Evolutionary conservation across 2,888 invertebrate species (phyloP).

Genomic region (Tricholauxania praeusta): DNA sequence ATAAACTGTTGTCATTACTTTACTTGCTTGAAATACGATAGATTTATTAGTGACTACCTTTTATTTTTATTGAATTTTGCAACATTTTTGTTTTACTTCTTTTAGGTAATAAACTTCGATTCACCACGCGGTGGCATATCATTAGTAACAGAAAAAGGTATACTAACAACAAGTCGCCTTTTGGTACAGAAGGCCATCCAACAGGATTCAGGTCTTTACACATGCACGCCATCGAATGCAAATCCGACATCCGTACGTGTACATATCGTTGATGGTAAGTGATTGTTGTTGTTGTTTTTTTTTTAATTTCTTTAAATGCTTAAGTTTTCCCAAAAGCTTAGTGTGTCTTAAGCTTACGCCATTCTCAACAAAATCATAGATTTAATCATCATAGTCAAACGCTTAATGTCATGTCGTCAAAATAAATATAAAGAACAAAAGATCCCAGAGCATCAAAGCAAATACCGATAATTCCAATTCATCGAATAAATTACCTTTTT

Average conservation of each 20-base stretch:
- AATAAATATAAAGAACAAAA: slow-evolving; percentile 15
- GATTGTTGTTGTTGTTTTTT: not conserved
- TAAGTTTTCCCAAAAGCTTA: not conserved
- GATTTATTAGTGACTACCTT: too few species aligned
- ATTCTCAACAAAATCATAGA: not conserved
- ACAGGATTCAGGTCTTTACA: slow-evolving; percentile 84
- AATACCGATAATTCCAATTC: slow-evolving; percentile 9
- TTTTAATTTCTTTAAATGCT: not conserved
- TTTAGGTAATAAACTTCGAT: slow-evolving; percentile 89
- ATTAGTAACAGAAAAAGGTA: slow-evolving; percentile 87
- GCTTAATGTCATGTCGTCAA: slow-evolving; percentile 29
- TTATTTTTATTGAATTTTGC: too few species aligned
- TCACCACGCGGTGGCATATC: slow-evolving; percentile 90
- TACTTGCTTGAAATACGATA: too few species aligned
- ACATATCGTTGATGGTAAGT: slow-evolving; percentile 88
- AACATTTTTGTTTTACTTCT: slow-evolving; percentile 37
- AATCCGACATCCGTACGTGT: slow-evolving; percentile 83
- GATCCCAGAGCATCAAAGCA: slow-evolving; percentile 10
- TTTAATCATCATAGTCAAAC: slow-evolving; percentile 22
- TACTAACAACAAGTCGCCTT: slow-evolving; percentile 84
- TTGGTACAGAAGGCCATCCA: slow-evolving; percentile 85
- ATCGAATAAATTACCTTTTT: slow-evolving; percentile 4
- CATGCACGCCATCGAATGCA: slow-evolving; percentile 87
- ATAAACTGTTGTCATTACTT: not conserved
- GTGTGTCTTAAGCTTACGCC: too few species aligned